Percentiles rank a stretch among this genome's conserved stretches.
phyloP scores from a whole-genome alignment of 2,797 vertebrate genomes.

The Bradypodion ventrale region DNA sequence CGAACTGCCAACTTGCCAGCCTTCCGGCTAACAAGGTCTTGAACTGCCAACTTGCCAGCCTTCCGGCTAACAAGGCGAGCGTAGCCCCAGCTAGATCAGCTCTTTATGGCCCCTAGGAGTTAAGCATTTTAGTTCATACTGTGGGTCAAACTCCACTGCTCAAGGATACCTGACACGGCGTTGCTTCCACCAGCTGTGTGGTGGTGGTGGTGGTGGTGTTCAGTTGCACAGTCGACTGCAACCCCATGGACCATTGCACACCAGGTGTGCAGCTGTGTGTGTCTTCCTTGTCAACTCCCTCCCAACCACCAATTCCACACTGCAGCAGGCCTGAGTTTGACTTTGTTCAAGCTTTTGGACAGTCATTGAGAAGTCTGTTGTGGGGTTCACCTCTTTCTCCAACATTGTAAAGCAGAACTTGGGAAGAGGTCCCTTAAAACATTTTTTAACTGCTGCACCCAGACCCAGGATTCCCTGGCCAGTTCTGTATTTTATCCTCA shows the following conservation, averaged over 20 bases:
- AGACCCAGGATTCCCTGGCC: background rate
- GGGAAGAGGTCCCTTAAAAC: too few species aligned
- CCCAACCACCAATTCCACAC: background rate
- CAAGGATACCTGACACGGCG: background rate
- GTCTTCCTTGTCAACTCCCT: background rate
- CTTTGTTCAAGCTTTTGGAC: background rate
- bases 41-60: too few species aligned
- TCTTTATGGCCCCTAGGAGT: background rate
- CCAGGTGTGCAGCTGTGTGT: too few species aligned
- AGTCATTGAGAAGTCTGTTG: background rate
- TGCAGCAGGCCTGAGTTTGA: background rate
- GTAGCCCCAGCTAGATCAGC: too few species aligned
- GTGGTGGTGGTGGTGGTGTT: too few species aligned
- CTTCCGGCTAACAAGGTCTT: too few species aligned
- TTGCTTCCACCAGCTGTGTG: constrained; percentile 3
- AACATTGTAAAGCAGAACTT: background rate
- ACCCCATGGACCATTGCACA: too few species aligned
- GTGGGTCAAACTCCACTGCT: background rate
- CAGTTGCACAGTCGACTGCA: too few species aligned
- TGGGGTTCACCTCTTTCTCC: background rate
- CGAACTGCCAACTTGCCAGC: too few species aligned
- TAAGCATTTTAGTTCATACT: background rate
- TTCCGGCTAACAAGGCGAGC: too few species aligned
- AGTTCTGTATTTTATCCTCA: background rate
- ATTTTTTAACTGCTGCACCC: background rate